A percentile compares a stretch with the other conserved stretches of the same genome.
These are phyloP conservation scores for Petrolisthes manimaculis DNA, from an alignment of 2,888 invertebrate species.

Conservation along the genomic window DNA sequence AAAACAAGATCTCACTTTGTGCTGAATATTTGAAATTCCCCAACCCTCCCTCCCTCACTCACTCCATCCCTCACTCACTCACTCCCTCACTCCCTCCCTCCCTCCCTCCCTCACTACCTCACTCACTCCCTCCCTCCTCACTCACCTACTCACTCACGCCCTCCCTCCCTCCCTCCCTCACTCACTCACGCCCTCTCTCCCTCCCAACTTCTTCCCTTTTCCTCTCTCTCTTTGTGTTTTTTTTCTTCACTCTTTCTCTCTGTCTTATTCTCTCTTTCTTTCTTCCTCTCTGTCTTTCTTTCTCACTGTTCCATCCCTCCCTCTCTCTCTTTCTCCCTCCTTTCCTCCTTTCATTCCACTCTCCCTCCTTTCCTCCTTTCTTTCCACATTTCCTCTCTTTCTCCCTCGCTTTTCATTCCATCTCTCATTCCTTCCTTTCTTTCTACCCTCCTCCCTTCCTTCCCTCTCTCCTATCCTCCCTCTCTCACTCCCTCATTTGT, in stretches of 20 bases:
- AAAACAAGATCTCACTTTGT: conserved; percentile 43
- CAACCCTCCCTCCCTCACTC: neutral
- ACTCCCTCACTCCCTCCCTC: neutral
- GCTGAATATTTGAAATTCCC: conserved; percentile 30
- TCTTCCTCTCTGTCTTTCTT: neutral
- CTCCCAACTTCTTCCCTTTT: conserved; percentile 5
- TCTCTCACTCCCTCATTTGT: neutral
- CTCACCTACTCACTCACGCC: no score
- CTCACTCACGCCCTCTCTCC: conserved; percentile 10
- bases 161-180: neutral
- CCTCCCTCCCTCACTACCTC: neutral
- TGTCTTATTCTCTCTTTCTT: conserved; percentile 19
- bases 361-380: neutral
- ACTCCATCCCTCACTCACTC: neutral
- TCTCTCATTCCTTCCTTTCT: neutral
- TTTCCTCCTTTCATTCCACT: neutral
- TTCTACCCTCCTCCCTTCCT: neutral
- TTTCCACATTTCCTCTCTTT: neutral
- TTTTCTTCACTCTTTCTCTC: conserved; percentile 5
- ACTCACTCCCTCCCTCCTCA: conserved; percentile 11
- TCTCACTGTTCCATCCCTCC: neutral
- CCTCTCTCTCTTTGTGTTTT: neutral
- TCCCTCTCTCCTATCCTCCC: neutral
- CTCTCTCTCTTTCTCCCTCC: conserved; percentile 3
- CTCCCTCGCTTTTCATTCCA: neutral